These are phyloP conservation scores for Chinchilla lanigera DNA, from an alignment of 2,113 vertebrate species.

Conservation along the genomic window DNA sequence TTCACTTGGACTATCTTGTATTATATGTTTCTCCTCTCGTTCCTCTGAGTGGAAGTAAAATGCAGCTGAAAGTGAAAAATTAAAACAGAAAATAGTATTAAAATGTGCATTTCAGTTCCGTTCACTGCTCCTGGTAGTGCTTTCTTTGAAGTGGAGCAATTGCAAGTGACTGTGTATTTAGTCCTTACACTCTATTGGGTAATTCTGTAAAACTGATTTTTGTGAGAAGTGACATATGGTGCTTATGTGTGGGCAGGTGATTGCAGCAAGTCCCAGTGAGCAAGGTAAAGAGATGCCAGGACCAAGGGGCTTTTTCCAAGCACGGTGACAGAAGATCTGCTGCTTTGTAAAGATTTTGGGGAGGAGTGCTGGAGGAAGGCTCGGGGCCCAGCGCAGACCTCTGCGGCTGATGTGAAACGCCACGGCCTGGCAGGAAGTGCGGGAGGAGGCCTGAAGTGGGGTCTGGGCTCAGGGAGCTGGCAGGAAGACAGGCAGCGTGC, in stretches of 20 bases:
- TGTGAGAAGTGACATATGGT: constrained; percentile 84
- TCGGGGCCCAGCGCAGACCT: not conserved
- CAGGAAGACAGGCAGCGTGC: not conserved
- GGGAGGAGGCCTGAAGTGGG: not conserved
- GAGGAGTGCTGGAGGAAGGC: not conserved
- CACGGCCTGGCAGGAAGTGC: fast-evolving
- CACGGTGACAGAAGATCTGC: not conserved
- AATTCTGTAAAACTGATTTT: constrained; percentile 47
- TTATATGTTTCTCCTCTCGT: constrained; percentile 93
- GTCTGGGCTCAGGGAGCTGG: not conserved
- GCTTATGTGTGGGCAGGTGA: constrained; percentile 64
- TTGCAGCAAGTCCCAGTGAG: constrained; percentile 56
- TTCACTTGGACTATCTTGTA: constrained; percentile 93
- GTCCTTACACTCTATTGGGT: not conserved
- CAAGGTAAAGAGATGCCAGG: constrained; percentile 64
- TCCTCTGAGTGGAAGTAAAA: constrained; percentile 95
- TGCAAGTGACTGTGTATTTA: not conserved
- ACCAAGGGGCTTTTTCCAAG: constrained; percentile 32
- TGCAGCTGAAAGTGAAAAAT: constrained; percentile 84
- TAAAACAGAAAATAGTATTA: constrained; percentile 80
- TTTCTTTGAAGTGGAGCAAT: not conserved
- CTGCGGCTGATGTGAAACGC: fast-evolving
- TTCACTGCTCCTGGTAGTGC: constrained; percentile 47
- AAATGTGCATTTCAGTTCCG: constrained; percentile 74
- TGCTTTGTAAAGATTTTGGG: not conserved